Base-by-base conservation (phyloP, 1,140 invertebrate genomes). In the Argopecten irradians region DNA sequence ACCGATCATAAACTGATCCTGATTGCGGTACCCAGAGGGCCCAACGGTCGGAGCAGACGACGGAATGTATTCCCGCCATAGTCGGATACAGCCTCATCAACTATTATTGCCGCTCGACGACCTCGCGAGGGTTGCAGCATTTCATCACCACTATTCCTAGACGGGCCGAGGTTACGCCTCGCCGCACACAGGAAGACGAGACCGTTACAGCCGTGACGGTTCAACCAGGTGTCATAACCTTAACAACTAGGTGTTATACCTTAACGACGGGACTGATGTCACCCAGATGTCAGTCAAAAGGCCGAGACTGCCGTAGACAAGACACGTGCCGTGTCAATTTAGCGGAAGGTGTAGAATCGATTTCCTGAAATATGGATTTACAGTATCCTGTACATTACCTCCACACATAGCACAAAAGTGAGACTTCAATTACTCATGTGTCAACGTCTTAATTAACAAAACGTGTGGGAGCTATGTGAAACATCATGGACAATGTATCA, bases 81-180 rank as follows among this genome's bases (percentile, higher is more conserved):
- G 28, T 11, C n/a, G 55, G 55, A 28, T 71, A 5, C 55, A 71
- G 28, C 5, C 19, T 46, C 43, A 2, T 46, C 43, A 39, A 13
- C 36, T 13, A 13, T n/a, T 11, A 11, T 71, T n/a, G 55, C 7
- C 55, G 36, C 43, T n/a, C 55, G 55, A 71, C 55, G 28, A 71
- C 55, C 55, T 71, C 55, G 13, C 1, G n/a, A 71, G 55, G n/a
- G 55, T 22, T 5, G 55, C 55, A 71, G n/a, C 55, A 28, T 71
- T 71, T 71, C 55, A 71, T 71, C 55, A 71, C 55, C 7, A 28
- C 55, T 71, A 71, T 71, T 71, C 55, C 55, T 71, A n/a, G 55
- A 71, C 55, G 55, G 55, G n/a, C n/a, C n/a, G n/a, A 28, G 55
- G 55, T 11, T 71, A 71, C n/a, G 55, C 55, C 55, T 71, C n/a